Evolutionary conservation across 2,797 vertebrate genomes (phyloP).

Genomic region (Kryptopterus vitreolus): DNA sequence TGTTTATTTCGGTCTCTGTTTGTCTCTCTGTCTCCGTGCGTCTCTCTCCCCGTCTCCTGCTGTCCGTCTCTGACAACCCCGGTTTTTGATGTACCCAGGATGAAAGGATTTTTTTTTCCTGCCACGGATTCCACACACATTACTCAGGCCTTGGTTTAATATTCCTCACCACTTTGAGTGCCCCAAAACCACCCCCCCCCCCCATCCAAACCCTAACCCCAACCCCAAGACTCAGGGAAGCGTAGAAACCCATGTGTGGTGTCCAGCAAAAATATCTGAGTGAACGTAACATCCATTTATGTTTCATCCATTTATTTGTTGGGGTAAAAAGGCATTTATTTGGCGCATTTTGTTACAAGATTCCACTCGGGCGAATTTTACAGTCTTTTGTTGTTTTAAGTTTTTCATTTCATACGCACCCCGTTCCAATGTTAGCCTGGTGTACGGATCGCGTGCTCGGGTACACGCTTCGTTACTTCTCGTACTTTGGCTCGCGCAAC

Average conservation of each 20-base stretch:
- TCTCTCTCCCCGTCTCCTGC: neutral
- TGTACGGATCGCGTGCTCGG: slow-evolving; percentile 40
- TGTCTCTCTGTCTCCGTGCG: neutral
- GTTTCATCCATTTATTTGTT: slow-evolving; percentile 23
- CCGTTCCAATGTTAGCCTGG: slow-evolving; percentile 30
- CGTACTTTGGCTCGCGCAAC: slow-evolving; percentile 31
- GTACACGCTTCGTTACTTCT: slow-evolving; percentile 46
- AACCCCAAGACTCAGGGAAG: too few species aligned
- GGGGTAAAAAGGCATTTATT: slow-evolving; percentile 18
- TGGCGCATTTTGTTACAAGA: slow-evolving; percentile 29
- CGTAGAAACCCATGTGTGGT: slow-evolving; percentile 31
- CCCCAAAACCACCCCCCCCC: too few species aligned
- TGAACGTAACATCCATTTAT: slow-evolving; percentile 13
- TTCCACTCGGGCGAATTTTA: slow-evolving; percentile 10
- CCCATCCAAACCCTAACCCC: too few species aligned
- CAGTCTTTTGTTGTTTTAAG: slow-evolving; percentile 23
- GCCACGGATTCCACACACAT: slow-evolving; percentile 21
- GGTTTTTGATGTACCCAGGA: slow-evolving; percentile 29
- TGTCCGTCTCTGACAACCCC: neutral
- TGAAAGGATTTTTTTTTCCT: slow-evolving; percentile 28
- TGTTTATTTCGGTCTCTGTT: too few species aligned
- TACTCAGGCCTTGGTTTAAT: slow-evolving; percentile 31
- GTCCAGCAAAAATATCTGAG: neutral
- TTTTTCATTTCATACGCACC: slow-evolving; percentile 44
- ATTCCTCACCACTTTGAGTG: neutral